Conservation (phyloP, 2,797 vertebrate species). For the Gastrophryne carolinensis region DNA sequence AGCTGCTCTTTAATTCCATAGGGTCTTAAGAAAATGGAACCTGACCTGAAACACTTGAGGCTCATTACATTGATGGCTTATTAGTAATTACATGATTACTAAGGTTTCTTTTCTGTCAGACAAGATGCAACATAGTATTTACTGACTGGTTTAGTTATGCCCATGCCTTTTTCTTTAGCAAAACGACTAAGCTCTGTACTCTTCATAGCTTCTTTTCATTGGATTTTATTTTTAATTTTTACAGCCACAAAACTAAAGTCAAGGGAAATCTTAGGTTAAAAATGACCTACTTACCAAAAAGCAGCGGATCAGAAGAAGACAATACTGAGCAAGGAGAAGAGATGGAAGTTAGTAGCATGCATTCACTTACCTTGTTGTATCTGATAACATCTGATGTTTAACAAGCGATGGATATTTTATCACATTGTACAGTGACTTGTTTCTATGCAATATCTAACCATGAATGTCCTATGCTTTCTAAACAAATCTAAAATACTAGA, state of each 20-base stretch:
- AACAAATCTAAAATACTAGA: no score
- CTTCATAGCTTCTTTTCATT: not conserved
- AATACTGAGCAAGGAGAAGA: slow-evolving; percentile 81
- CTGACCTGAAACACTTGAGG: not conserved
- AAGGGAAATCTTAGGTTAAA: slow-evolving; percentile 95
- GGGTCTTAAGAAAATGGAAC: not conserved
- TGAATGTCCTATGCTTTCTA: no score
- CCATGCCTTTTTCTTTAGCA: not conserved
- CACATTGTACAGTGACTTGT: not conserved
- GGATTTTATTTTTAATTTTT: slow-evolving; percentile 53
- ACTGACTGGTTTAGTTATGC: not conserved
- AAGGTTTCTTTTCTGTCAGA: not conserved
- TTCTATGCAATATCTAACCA: no score
- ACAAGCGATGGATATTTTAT: not conserved
- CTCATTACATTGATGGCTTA: not conserved
- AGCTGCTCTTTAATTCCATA: not conserved
- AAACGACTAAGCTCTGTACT: not conserved
- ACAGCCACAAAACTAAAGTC: slow-evolving; percentile 92
- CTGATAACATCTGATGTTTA: not conserved
- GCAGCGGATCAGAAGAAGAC: slow-evolving; percentile 81
- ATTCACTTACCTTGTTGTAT: not conserved
- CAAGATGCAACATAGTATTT: not conserved
- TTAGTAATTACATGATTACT: not conserved
- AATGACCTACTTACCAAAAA: slow-evolving; percentile 95
- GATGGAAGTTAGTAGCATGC: slow-evolving; percentile 74